Evolutionary conservation across 2,888 invertebrate genomes (phyloP), one percentile per base, ranked within the genome.

Genomic region (Rotaria magnacalcarata): DNA sequence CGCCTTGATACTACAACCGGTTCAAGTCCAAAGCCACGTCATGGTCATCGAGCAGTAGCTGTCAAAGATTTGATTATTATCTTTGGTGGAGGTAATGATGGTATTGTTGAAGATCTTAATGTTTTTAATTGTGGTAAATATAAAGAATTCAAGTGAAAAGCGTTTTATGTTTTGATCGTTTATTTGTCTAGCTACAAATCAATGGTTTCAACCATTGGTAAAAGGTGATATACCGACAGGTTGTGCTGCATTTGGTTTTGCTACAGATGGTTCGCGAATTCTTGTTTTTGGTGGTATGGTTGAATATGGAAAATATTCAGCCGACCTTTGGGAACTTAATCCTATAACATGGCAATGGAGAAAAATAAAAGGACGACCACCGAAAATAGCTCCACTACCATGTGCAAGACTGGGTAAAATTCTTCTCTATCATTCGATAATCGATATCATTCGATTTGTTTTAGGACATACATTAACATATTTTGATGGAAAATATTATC

Each of bases 211-310:
- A 58, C 99, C 99, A 24, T 94, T 95, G 85, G 95, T 96, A 87
- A 96, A 97, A 90, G 99, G 99, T 86, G 98, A 99, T 90, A 95
- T 97, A 85, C 98, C 98, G 43, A 96, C 96, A 89, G 98, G 98
- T 90, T 97, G 97, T 93, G 99, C 99, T 84, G 99, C 99, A 8
- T 99, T 97, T 92, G 99, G 99, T 50, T 97, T 99, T 92, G 96
- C 97, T 67, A 96, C 96, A 87, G 97, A 98, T 92, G 96, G 96
- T 24, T 97, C 96, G 19, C 93, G 97, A 85, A 94, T 99, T 88
- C 93, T 97, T 88, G 96, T 97, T 86, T 99, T 99, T 92, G 99
- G 99, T 89, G 99, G 99, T 88, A 99, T 99, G 99, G 95, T 98
- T 87, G 99, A 99, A 92, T 99, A 97, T 93, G 98, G 98, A 89